Evolutionary conservation across 2,888 invertebrate species (phyloP).

Genomic region (Heteromurus nitidus): DNA sequence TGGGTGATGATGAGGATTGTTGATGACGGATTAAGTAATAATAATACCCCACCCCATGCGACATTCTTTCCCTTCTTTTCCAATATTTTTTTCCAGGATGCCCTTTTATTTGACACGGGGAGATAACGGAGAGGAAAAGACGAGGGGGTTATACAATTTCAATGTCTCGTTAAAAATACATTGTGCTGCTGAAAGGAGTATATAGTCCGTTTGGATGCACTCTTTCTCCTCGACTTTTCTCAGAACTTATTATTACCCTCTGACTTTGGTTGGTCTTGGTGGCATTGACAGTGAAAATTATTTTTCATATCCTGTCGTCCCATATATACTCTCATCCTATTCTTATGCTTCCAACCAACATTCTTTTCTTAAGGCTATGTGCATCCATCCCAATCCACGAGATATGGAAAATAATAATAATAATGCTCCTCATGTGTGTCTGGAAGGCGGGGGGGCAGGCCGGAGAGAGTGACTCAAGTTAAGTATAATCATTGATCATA

Average conservation of each 20-base stretch:
- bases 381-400: not conserved
- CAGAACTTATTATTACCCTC: no score
- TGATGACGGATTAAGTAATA: not conserved
- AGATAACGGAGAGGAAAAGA: not conserved
- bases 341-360: not conserved
- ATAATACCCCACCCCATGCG: not conserved
- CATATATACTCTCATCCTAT: no score
- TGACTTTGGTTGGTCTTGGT: no score
- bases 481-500: conserved; percentile 12
- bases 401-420: not conserved
- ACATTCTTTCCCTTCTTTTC: not conserved
- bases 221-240: not conserved
- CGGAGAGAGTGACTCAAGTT: conserved; percentile 2
- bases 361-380: not conserved
- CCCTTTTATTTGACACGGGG: conserved; percentile 10
- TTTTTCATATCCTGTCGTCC: no score
- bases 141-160: not conserved
- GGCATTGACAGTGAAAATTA: conserved; percentile 21
- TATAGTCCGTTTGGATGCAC: no score
- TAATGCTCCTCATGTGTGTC: not conserved
- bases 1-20: no score
- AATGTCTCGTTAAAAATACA: conserved; percentile 1
- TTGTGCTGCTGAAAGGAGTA: no score
- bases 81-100: not conserved
- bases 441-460: conserved; percentile 17